These are phyloP conservation scores for Cromileptes altivelis DNA, from an alignment of 2,113 vertebrate species.

Conservation along the genomic window DNA sequence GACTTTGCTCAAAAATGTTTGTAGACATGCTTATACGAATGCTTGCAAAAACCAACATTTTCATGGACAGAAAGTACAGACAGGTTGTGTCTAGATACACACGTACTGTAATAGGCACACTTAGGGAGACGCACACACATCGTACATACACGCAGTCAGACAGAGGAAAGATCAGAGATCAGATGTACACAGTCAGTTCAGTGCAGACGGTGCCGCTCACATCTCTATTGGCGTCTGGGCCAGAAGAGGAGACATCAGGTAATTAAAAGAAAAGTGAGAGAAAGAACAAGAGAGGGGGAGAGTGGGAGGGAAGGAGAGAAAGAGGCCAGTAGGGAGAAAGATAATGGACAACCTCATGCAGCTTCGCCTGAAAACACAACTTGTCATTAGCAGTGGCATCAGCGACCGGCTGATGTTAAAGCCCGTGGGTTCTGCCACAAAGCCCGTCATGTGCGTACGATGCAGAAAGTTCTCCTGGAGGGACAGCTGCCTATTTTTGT, in stretches of 20 bases:
- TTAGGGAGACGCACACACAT: conserved; percentile 37
- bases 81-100: conserved; percentile 37
- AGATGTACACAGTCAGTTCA: conserved; percentile 65
- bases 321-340: conserved; percentile 64
- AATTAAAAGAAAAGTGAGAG: conserved; percentile 83
- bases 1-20: neutral
- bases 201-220: conserved; percentile 71
- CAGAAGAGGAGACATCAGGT: conserved; percentile 79
- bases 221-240: conserved; percentile 78
- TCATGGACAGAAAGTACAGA: conserved; percentile 33
- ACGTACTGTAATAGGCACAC: conserved; percentile 17
- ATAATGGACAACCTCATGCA: conserved; percentile 76
- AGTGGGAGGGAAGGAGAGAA: conserved; percentile 55
- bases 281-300: conserved; percentile 48
- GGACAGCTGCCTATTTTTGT: conserved; percentile 22
- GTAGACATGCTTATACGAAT: conserved; percentile 4
- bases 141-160: conserved; percentile 50
- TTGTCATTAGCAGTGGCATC: conserved; percentile 70
- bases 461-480: conserved; percentile 35
- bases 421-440: conserved; percentile 25
- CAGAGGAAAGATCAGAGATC: conserved; percentile 69
- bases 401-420: conserved; percentile 48
- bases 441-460: conserved; percentile 23
- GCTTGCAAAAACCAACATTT: conserved; percentile 26
- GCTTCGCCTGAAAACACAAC: conserved; percentile 72